Conservation (phyloP, 2,797 vertebrate species). For the Meda fulgida region DNA sequence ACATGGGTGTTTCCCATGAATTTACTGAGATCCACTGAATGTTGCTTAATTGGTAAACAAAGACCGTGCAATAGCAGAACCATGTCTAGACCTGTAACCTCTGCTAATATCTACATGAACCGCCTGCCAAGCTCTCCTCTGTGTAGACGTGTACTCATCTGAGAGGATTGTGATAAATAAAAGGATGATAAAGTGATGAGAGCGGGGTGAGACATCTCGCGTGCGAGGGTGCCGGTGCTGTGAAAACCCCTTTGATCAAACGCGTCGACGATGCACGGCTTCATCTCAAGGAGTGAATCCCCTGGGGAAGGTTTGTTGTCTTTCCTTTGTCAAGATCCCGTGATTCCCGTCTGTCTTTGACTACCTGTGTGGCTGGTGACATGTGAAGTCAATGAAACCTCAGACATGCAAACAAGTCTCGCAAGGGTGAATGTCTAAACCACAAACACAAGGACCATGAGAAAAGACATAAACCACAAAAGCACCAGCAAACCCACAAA, state of each 20-base stretch:
- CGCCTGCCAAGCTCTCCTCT: slow-evolving; percentile 53
- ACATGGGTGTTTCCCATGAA: background rate
- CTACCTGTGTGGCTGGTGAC: slow-evolving; percentile 44
- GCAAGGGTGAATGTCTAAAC: slow-evolving; percentile 35
- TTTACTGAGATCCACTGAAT: background rate
- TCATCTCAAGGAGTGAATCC: slow-evolving; percentile 30
- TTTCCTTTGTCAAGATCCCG: slow-evolving; percentile 31
- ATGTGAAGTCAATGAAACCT: slow-evolving; percentile 22
- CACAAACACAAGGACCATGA: slow-evolving; percentile 26
- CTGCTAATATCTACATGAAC: slow-evolving; percentile 17
- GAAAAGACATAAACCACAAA: slow-evolving; percentile 14
- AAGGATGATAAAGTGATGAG: slow-evolving; percentile 57
- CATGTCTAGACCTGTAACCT: slow-evolving; percentile 13
- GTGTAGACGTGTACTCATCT: slow-evolving; percentile 54
- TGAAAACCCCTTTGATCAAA: slow-evolving; percentile 58
- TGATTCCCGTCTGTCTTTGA: slow-evolving; percentile 43
- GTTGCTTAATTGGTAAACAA: slow-evolving; percentile 39
- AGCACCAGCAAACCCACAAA: slow-evolving; percentile 32
- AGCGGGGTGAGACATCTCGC: slow-evolving; percentile 57
- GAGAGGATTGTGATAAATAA: slow-evolving; percentile 64
- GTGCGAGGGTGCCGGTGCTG: slow-evolving; percentile 50
- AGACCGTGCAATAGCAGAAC: slow-evolving; percentile 9
- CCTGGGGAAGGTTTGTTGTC: slow-evolving; percentile 30
- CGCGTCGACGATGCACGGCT: slow-evolving; percentile 42
- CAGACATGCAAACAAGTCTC: slow-evolving; percentile 47